Evolutionary conservation across 23 tunicate genomes (phyloP).

Genomic region (Botrylloides violaceus): DNA sequence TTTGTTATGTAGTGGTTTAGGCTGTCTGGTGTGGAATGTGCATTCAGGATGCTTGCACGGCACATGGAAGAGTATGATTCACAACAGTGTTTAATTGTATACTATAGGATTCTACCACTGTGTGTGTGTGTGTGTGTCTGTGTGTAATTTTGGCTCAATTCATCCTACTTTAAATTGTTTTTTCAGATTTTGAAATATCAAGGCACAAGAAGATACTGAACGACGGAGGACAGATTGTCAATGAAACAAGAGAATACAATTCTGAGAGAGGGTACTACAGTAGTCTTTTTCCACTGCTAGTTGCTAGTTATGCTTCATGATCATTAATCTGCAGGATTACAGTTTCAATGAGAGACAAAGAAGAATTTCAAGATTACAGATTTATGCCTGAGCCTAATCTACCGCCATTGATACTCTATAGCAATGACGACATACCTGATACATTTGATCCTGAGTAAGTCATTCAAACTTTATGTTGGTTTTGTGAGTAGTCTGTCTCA

Average conservation of each 20-base stretch:
- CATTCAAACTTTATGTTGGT: background rate
- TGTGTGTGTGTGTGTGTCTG: too few species aligned
- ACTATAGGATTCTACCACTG: background rate
- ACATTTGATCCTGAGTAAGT: constrained; percentile 14
- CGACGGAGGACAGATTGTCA: constrained; percentile 39
- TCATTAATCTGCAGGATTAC: constrained; percentile 34
- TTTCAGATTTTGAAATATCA: constrained; percentile 56
- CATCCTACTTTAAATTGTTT: background rate
- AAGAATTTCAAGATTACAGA: constrained; percentile 63
- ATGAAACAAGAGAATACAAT: constrained; percentile 72
- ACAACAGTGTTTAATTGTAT: background rate
- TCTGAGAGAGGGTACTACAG: constrained; percentile 29
- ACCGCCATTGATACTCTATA: constrained; percentile 48
- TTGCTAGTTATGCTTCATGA: background rate
- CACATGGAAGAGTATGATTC: background rate
- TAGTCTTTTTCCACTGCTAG: background rate
- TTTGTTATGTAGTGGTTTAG: too few species aligned
- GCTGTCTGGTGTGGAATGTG: too few species aligned
- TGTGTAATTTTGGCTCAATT: too few species aligned
- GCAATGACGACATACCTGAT: constrained; percentile 20
- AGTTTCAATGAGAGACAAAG: constrained; percentile 64
- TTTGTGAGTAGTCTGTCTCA: background rate
- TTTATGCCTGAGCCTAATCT: constrained; percentile 90
- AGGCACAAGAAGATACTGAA: constrained; percentile 44
- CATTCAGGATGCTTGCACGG: too few species aligned